Percentiles rank a stretch among this genome's conserved stretches.
Conservation (phyloP, 2,888 invertebrate species). For the Incurvaria masculella region DNA sequence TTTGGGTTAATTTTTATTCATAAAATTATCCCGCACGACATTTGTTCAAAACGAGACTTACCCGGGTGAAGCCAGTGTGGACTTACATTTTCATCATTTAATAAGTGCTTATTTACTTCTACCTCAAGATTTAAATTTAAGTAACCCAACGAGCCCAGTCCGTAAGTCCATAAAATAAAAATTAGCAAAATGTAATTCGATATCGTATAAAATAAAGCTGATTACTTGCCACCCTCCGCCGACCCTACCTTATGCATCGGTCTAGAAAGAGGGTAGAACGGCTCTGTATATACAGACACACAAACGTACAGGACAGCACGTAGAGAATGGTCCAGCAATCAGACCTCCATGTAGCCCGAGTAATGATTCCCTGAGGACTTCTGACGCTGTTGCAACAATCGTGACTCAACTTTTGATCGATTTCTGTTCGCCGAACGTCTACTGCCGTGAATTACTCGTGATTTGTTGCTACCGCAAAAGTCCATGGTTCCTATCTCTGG, state of each 20-base stretch:
- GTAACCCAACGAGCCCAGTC: no score
- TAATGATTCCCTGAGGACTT: conserved; percentile 52
- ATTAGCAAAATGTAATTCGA: background rate
- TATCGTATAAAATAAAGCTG: background rate
- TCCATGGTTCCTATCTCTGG: no score
- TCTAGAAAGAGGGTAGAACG: background rate
- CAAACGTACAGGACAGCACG: background rate
- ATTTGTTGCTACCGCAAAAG: no score
- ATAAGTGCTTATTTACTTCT: no score
- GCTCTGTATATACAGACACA: background rate
- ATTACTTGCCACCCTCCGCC: background rate
- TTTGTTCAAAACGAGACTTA: no score
- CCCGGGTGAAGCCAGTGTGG: no score
- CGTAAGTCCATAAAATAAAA: background rate
- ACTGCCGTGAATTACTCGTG: background rate
- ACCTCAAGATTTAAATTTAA: no score
- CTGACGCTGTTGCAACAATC: conserved; percentile 40
- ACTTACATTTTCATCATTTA: no score
- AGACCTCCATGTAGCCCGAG: conserved; percentile 4
- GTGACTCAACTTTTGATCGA: conserved; percentile 53
- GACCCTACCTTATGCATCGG: no score
- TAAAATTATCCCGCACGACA: no score
- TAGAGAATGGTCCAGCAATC: conserved; percentile 11
- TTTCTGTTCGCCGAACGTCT: conserved; percentile 14
- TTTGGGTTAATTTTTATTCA: no score